Conservation (phyloP, 2,113 vertebrate genomes). For the Pleuronectes platessa region DNA sequence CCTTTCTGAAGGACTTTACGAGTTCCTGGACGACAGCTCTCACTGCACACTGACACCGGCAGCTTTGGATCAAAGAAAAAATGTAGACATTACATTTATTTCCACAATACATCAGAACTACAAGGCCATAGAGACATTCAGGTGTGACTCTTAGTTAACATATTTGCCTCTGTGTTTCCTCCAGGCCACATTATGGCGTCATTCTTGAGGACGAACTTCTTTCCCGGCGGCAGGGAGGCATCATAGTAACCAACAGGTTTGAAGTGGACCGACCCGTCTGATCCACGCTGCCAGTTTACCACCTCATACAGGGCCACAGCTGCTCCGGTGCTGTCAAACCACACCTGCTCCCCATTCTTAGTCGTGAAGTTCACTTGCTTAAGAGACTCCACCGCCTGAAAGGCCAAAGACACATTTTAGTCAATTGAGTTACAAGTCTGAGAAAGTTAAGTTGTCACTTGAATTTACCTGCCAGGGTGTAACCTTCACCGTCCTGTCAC, state of each 20-base stretch:
- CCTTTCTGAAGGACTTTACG: conserved; percentile 79
- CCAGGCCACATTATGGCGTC: conserved; percentile 74
- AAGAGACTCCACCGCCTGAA: conserved; percentile 64
- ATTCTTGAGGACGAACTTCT: conserved; percentile 70
- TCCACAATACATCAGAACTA: neutral
- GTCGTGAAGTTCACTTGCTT: conserved; percentile 75
- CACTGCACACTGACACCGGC: conserved; percentile 77
- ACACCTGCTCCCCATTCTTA: conserved; percentile 71
- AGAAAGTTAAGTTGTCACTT: neutral
- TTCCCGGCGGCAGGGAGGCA: conserved; percentile 69
- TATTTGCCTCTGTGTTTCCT: conserved; percentile 58
- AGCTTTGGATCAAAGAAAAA: conserved; percentile 56
- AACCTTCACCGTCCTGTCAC: conserved; percentile 57
- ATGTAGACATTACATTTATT: neutral
- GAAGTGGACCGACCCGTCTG: conserved; percentile 68
- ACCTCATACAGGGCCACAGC: conserved; percentile 78
- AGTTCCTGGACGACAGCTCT: conserved; percentile 73
- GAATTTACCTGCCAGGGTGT: conserved; percentile 73
- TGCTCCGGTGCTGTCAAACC: conserved; percentile 80
- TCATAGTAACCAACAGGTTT: conserved; percentile 81
- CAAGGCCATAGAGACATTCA: neutral
- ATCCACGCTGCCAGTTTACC: conserved; percentile 79
- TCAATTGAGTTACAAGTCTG: neutral
- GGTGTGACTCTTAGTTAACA: neutral
- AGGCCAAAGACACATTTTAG: neutral